A percentile compares a stretch with the other conserved stretches of the same genome.
Conservation (phyloP, 2,797 vertebrate species). For the Eutrigla gurnardus region DNA sequence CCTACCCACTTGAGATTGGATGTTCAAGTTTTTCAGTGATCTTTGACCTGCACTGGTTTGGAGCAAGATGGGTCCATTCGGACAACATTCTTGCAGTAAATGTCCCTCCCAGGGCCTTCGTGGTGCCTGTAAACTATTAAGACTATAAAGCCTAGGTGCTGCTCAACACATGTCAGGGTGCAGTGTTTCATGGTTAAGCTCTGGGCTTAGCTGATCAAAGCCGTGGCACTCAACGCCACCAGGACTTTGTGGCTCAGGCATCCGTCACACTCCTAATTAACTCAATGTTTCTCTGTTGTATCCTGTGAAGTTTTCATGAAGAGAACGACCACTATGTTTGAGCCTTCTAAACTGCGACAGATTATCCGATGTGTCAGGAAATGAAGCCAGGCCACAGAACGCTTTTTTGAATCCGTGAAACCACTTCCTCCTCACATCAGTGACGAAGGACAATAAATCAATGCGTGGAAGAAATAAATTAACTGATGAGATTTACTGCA, state of each 20-base stretch:
- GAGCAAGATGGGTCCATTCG: conserved; percentile 34
- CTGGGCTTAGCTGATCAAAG: conserved; percentile 82
- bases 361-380: conserved; percentile 78
- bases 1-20: conserved; percentile 18
- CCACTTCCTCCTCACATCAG: conserved; percentile 55
- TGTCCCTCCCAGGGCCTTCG: conserved; percentile 30
- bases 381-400: conserved; percentile 70
- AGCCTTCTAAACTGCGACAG: conserved; percentile 66
- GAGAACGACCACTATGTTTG: conserved; percentile 66
- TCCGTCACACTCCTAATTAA: conserved; percentile 81
- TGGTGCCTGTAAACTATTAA: conserved; percentile 73
- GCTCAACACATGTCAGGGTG: conserved; percentile 78
- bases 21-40: conserved; percentile 37
- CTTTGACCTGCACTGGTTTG: conserved; percentile 37
- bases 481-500: conserved; percentile 1
- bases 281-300: conserved; percentile 71
- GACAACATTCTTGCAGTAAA: conserved; percentile 51
- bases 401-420: conserved; percentile 54
- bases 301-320: conserved; percentile 74
- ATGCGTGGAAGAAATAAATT: conserved; percentile 17
- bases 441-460: conserved; percentile 37
- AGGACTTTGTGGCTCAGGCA: conserved; percentile 74
- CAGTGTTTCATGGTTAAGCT: conserved; percentile 77
- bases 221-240: conserved; percentile 71
- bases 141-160: conserved; percentile 72